Evolutionary conservation across 2,797 vertebrate species (phyloP).

Genomic region (Melopsittacus undulatus): DNA sequence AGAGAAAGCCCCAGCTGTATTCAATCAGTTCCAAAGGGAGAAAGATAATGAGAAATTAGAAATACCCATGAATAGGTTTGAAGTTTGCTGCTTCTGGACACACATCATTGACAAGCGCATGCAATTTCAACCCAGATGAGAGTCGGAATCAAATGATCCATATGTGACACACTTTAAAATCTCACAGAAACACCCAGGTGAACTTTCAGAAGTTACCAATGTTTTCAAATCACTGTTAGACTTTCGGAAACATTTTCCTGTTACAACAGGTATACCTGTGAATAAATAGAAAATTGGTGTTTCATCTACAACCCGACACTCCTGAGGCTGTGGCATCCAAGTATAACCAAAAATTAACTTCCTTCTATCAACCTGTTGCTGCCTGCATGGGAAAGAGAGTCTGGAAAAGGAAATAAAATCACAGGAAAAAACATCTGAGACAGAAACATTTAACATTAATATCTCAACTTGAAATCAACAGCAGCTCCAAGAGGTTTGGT

Average conservation of each 20-base stretch:
- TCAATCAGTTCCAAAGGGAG: constrained; percentile 48
- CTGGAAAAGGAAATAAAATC: background rate
- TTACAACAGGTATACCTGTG: background rate
- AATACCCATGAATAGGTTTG: constrained; percentile 43
- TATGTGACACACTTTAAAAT: background rate
- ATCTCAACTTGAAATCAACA: background rate
- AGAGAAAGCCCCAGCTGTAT: constrained; percentile 9
- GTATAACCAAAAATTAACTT: background rate
- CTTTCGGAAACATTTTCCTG: background rate
- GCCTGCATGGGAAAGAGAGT: background rate
- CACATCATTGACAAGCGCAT: background rate
- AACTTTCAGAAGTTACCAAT: background rate
- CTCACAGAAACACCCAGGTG: background rate
- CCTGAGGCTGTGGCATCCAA: background rate
- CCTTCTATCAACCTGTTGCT: background rate
- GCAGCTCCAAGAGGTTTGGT: background rate
- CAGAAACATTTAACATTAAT: background rate
- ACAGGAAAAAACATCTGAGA: background rate
- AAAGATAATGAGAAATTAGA: constrained; percentile 60
- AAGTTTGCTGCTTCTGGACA: constrained; percentile 44
- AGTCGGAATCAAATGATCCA: background rate
- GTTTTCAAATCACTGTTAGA: background rate
- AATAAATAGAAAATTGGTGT: background rate
- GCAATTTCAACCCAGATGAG: background rate
- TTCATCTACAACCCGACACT: background rate